Conservation (phyloP, 2,797 vertebrate genomes). For the Limnodromus scolopaceus region DNA sequence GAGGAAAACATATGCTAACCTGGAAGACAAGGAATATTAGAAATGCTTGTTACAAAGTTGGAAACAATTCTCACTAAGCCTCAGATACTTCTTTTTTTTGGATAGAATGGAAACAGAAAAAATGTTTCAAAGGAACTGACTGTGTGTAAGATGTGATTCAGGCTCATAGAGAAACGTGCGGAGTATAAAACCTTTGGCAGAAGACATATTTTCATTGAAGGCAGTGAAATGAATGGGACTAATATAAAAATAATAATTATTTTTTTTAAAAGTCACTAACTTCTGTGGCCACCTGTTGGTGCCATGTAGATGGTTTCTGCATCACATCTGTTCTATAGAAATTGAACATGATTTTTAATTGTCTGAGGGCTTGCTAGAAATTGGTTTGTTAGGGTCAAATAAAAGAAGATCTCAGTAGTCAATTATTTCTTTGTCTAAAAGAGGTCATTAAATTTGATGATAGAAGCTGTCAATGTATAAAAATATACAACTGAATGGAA, state of each 20-base stretch:
- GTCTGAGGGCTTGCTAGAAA: neutral
- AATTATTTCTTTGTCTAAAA: slow-evolving; percentile 62
- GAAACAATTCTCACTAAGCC: neutral
- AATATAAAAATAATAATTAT: neutral
- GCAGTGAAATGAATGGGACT: neutral
- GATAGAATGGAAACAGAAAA: neutral
- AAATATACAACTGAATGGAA: slow-evolving; percentile 59
- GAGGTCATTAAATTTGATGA: slow-evolving; percentile 64
- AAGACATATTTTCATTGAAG: neutral
- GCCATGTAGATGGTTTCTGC: neutral
- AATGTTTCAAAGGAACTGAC: neutral
- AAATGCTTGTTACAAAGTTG: neutral
- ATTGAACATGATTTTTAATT: neutral
- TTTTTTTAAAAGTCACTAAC: neutral
- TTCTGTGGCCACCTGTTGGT: neutral
- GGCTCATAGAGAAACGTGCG: neutral
- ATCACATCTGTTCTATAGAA: neutral
- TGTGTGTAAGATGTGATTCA: neutral
- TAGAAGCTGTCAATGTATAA: slow-evolving; percentile 64
- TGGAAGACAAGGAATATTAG: neutral
- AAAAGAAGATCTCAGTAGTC: slow-evolving; percentile 41
- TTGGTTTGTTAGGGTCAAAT: slow-evolving; percentile 39
- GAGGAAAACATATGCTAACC: neutral
- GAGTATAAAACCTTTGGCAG: neutral
- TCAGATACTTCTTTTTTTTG: neutral